Conservation (phyloP, 2,797 vertebrate species). For the Phrynocephalus forsythii region DNA sequence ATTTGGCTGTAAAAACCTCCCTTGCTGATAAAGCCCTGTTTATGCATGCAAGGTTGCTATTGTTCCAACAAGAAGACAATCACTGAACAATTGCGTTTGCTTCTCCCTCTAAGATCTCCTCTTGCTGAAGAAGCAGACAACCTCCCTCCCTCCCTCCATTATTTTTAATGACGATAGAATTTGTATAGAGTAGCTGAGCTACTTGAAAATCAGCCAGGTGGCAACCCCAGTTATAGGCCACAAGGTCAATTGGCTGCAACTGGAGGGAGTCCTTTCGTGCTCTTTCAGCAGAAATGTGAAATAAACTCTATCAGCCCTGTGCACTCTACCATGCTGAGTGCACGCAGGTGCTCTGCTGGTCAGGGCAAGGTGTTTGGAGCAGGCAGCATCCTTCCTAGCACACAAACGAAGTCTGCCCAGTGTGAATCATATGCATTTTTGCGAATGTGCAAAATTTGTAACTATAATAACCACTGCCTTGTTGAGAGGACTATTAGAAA, state of each 20-base stretch:
- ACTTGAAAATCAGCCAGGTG: slow-evolving; percentile 5
- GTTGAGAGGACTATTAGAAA: too few relatives aligned
- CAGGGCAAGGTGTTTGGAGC: background rate
- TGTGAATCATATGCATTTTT: background rate
- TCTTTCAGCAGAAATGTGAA: slow-evolving; percentile 15
- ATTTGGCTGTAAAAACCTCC: too few relatives aligned
- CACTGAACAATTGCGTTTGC: background rate
- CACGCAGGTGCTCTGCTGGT: background rate
- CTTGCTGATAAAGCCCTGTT: too few relatives aligned
- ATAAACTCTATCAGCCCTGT: background rate
- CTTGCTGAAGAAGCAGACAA: background rate
- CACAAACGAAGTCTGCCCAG: background rate
- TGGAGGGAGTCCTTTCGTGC: background rate
- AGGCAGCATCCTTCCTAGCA: background rate
- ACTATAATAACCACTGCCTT: too few relatives aligned
- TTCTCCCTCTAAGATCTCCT: background rate
- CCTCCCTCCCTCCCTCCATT: too few relatives aligned
- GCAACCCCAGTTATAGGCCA: background rate
- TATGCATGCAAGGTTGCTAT: too few relatives aligned
- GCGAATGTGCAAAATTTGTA: too few relatives aligned
- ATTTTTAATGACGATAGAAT: background rate
- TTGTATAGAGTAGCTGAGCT: background rate
- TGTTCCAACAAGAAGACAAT: too few relatives aligned
- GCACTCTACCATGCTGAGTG: background rate
- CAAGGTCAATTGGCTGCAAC: slow-evolving; percentile 20